Conservation (phyloP, 2,888 invertebrate species). For the Ennomos quercinarius region DNA sequence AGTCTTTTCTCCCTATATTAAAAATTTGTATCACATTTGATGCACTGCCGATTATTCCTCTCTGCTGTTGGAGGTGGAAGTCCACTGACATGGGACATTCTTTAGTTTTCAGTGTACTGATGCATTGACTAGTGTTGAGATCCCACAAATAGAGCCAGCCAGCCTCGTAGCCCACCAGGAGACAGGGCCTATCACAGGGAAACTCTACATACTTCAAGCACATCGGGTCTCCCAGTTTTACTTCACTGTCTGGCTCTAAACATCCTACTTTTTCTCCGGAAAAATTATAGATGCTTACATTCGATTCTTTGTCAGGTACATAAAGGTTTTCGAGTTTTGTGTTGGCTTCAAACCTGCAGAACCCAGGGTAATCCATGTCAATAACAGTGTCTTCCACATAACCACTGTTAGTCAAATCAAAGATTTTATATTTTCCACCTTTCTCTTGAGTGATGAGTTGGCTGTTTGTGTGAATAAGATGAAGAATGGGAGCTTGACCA, state of each 20-base stretch:
- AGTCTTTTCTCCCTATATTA: slow-evolving; percentile 83
- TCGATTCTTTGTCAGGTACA: slow-evolving; percentile 87
- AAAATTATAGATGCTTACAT: slow-evolving; percentile 80
- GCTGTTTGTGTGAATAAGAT: slow-evolving; percentile 85
- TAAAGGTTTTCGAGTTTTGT: slow-evolving; percentile 87
- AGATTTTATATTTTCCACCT: slow-evolving; percentile 88
- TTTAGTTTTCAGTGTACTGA: slow-evolving; percentile 84
- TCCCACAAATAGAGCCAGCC: slow-evolving; percentile 91
- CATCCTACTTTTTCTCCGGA: slow-evolving; percentile 72
- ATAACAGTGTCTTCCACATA: slow-evolving; percentile 85
- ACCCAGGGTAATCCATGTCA: slow-evolving; percentile 88
- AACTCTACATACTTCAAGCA: slow-evolving; percentile 84
- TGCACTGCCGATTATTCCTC: slow-evolving; percentile 88
- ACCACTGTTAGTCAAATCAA: slow-evolving; percentile 86
- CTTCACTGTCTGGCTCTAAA: slow-evolving; percentile 66
- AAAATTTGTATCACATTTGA: slow-evolving; percentile 87
- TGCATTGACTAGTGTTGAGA: slow-evolving; percentile 84
- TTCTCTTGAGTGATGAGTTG: slow-evolving; percentile 91
- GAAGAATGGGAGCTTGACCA: slow-evolving; percentile 87
- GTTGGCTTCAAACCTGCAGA: slow-evolving; percentile 88
- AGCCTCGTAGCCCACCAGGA: slow-evolving; percentile 90
- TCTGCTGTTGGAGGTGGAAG: slow-evolving; percentile 87
- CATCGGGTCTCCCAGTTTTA: slow-evolving; percentile 88
- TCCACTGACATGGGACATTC: slow-evolving; percentile 90
- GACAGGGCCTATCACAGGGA: slow-evolving; percentile 76